Evolutionary conservation across 2,113 vertebrate species (phyloP), one percentile per base, ranked within the genome.

Genomic region (Rhizomys pruinosus): DNA sequence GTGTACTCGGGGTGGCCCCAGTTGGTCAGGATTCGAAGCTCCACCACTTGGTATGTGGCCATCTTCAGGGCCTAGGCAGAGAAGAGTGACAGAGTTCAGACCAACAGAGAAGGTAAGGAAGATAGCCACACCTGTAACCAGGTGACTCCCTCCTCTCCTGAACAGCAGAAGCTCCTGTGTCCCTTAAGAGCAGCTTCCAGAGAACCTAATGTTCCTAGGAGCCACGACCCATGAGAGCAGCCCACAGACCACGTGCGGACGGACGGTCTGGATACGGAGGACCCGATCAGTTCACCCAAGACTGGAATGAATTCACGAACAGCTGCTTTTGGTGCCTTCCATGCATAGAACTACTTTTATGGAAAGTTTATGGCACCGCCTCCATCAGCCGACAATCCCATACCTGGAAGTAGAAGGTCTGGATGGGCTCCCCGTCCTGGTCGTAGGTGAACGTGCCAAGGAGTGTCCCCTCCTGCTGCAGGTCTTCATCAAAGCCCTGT

Each of bases 1-100:
- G 99, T 99, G 82, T 99, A 99, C 29, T 99, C 99, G 0, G 99
- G 98, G 85, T 99, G 99, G 80, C 99, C 99, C 99, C 99, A 99
- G 90, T 99, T 99, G 78, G 98, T 99, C 94, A 99, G 98, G 80
- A 99, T 98, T 13, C 98, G 98, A 34, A 99, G 98, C 96, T 99
- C 99, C 76, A 99, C 98, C 95, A 99, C 97, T 90, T 97, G 97
- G 90, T 98, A 99, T 0, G 94, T 47, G 81, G 89, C 96, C 77
- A 94, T 23, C 0, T 95, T 85, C 5, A 98, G 94, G 90, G 81
- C 95, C 98, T 98, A 78, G 34, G 86, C 12, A 27, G 55, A 10
- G 57, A 57, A 29, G 52, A 69, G 6, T 61, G 59, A 47, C 47
- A 52, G 5, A 20, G 17, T 87, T 85, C 63, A 15, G 66, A 29